Evolutionary conservation across 1,140 invertebrate genomes (phyloP).

Genomic region (Eurosta solidaginis): DNA sequence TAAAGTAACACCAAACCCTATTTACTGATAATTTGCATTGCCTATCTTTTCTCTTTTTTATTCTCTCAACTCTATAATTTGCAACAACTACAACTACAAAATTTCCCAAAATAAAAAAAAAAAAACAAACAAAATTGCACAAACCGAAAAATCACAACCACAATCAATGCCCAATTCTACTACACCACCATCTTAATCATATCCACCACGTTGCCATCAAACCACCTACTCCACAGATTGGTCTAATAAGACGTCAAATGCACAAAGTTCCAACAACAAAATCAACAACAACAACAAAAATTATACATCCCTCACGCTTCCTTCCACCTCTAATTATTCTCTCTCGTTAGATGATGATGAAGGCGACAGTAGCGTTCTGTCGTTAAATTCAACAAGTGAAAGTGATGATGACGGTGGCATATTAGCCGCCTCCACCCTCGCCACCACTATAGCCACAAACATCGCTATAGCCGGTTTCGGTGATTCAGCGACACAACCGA

Average conservation of each 20-base stretch:
- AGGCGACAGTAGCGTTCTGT: constrained; percentile 30
- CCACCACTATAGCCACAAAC: background rate
- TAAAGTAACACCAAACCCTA: constrained; percentile 12
- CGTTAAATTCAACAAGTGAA: constrained; percentile 31
- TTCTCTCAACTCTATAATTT: constrained; percentile 15
- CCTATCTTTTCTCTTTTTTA: constrained; percentile 13
- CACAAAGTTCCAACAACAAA: constrained; percentile 8
- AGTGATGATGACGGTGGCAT: background rate
- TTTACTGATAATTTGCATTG: constrained; percentile 29
- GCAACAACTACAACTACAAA: constrained; percentile 38
- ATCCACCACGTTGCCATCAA: background rate
- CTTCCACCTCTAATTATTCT: constrained; percentile 44
- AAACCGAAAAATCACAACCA: constrained; percentile 8
- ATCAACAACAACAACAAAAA: constrained; percentile 15
- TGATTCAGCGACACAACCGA: constrained; percentile 17
- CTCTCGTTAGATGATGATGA: constrained; percentile 53
- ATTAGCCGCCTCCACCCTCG: background rate
- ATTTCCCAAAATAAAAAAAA: constrained; percentile 30
- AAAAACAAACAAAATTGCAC: background rate
- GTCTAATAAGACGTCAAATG: constrained; percentile 26
- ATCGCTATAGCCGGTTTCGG: constrained; percentile 12
- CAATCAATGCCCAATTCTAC: background rate
- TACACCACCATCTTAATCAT: background rate
- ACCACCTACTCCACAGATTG: background rate
- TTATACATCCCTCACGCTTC: constrained; percentile 17